Base-by-base conservation (phyloP, 2,888 invertebrate species). In the Chouioia cunea region DNA sequence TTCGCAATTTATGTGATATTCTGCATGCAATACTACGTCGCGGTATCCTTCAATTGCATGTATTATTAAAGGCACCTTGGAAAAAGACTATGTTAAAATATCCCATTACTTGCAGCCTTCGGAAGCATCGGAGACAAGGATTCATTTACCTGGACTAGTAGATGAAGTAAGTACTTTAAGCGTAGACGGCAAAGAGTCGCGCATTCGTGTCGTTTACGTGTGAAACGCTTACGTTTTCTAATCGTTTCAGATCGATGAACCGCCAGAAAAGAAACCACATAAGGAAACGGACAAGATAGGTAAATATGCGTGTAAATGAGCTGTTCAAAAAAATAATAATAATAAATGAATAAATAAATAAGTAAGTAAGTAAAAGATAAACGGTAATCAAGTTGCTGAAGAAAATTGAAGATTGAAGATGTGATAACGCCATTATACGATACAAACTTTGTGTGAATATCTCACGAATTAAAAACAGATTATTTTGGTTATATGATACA, bases 41-140 rank as follows among this genome's bases (percentile, higher is more conserved):
- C 36, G 36, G 6, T 36, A 36, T 36, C 16, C 20, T 66, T 18
- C 10, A 57, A 59, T 65, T 64, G 63, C 68, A 71, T 66, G 64
- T 43, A 8, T 48, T 16, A 62, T 46, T 52, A 57, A n/a, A 57
- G 10, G n/a, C 46, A 18, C 43, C n/a, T 57, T 63, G 57, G 50
- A 59, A 57, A n/a, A n/a, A n/a, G n/a, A 60, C 69, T 60, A 20
- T 56, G 43, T 36, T 48, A 27, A 22, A 22, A 2, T 52, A 18
- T 1, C 20, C 70, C 68, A 36, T 27, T 62, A 65, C 72, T 80
- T 80, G 12, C 87, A 93, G 93, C 93, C 93, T 15, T 92, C 92
- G 8, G 92, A 93, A 87, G 93, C 93, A n/a, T 91, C 92, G 2
- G 93, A 93, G 79, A 93, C 93, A 18, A 91, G 92, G 85, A 93